These are phyloP conservation scores for Spermophilus dauricus DNA, from an alignment of 2,113 vertebrate genomes.

Conservation along the genomic window DNA sequence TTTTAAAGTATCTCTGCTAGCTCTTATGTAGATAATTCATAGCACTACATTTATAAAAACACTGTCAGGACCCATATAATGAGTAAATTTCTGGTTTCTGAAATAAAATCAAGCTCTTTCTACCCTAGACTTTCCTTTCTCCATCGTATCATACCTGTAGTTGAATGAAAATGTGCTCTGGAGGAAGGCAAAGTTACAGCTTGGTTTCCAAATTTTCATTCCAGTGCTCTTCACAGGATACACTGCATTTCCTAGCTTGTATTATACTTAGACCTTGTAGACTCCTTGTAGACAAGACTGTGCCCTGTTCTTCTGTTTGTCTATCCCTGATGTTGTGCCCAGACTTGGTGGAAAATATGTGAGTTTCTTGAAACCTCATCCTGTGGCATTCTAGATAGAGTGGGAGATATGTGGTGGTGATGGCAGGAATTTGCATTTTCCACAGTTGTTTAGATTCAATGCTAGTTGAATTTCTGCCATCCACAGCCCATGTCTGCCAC, in stretches of 20 bases:
- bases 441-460: neutral
- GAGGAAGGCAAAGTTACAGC: neutral
- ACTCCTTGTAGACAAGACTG: neutral
- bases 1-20: neutral
- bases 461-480: neutral
- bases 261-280: neutral
- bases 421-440: neutral
- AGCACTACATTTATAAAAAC: neutral
- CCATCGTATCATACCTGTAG: neutral
- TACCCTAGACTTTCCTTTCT: neutral
- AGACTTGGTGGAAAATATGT: neutral
- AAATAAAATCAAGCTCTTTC: neutral
- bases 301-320: neutral
- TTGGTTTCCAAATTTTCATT: slow-evolving; percentile 34
- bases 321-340: neutral
- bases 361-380: neutral
- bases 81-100: neutral
- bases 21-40: neutral
- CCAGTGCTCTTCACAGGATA: neutral
- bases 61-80: neutral
- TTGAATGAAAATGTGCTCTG: neutral
- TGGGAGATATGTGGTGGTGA: neutral
- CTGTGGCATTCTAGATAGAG: neutral
- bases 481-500: neutral
- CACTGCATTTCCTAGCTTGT: neutral